These are phyloP conservation scores for Drosophila pegasa DNA, from an alignment of 2,888 invertebrate species.

Conservation along the genomic window DNA sequence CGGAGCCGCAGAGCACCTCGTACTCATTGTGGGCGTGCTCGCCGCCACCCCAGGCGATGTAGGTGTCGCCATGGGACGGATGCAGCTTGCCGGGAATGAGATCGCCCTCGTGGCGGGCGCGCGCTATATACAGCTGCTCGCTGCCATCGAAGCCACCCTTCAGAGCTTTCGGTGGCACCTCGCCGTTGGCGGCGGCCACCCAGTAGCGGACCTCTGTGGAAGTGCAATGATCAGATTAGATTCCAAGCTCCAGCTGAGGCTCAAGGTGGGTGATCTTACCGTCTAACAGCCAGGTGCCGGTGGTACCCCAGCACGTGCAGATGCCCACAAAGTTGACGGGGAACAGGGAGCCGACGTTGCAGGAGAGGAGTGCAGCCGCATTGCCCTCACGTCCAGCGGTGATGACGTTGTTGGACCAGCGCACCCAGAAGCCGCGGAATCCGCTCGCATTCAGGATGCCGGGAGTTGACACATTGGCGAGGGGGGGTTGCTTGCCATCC, in stretches of 20 bases:
- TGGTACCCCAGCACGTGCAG: conserved; percentile 94
- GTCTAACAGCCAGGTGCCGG: conserved; percentile 92
- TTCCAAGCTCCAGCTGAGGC: not conserved
- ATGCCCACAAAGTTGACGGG: conserved; percentile 91
- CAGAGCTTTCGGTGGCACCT: conserved; percentile 90
- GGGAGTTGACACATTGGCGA: conserved; percentile 90
- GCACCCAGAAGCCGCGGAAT: conserved; percentile 93
- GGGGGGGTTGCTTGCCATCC: conserved; percentile 91
- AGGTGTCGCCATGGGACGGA: conserved; percentile 89
- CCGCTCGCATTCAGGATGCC: conserved; percentile 90
- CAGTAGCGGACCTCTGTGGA: conserved; percentile 84
- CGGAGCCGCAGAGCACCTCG: conserved; percentile 88
- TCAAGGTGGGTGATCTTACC: conserved; percentile 85
- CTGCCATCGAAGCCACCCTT: conserved; percentile 87
- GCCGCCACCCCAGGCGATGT: conserved; percentile 91
- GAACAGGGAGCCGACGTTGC: conserved; percentile 90
- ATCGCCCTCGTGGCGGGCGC: conserved; percentile 90
- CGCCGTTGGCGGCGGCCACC: conserved; percentile 88
- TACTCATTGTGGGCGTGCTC: conserved; percentile 90
- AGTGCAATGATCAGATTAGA: not conserved
- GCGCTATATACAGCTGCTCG: conserved; percentile 88
- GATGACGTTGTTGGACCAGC: conserved; percentile 89
- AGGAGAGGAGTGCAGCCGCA: conserved; percentile 89
- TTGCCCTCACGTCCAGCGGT: conserved; percentile 91
- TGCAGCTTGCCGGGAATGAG: conserved; percentile 90